A percentile compares a stretch with the other conserved stretches of the same genome.
These are phyloP conservation scores for Sarcophaga rosellei DNA, from an alignment of 2,888 invertebrate genomes.

Conservation along the genomic window DNA sequence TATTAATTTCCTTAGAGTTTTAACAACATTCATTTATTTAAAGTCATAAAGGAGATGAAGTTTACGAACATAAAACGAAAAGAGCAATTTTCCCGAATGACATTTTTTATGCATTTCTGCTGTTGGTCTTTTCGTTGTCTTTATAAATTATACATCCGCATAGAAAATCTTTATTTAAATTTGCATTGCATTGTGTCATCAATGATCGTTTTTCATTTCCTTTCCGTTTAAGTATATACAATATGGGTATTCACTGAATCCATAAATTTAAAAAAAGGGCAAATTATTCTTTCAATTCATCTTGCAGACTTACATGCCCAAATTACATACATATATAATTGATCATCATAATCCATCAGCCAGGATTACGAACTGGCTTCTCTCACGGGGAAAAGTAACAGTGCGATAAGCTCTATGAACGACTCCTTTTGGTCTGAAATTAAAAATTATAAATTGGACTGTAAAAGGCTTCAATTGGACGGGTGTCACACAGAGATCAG, in stretches of 20 bases:
- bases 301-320: no score
- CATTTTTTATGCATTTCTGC: conserved; percentile 18
- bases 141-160: conserved; percentile 20
- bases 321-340: no score
- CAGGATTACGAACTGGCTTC: no score
- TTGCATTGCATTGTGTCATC: conserved; percentile 15
- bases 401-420: no score
- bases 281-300: no score
- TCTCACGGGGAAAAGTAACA: no score
- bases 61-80: neutral
- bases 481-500: no score
- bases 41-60: neutral
- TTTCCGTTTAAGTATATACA: neutral
- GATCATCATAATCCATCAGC: no score
- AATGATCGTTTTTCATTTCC: conserved; percentile 19
- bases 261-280: no score
- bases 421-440: no score
- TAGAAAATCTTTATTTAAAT: conserved; percentile 7
- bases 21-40: conserved; percentile 18
- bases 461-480: no score
- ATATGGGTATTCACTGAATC: neutral
- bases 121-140: neutral
- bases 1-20: conserved; percentile 44
- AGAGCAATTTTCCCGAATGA: neutral
- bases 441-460: no score